Conservation (phyloP, 92 coral and sea anemone species). For the Parazoanthus atlanticus region DNA sequence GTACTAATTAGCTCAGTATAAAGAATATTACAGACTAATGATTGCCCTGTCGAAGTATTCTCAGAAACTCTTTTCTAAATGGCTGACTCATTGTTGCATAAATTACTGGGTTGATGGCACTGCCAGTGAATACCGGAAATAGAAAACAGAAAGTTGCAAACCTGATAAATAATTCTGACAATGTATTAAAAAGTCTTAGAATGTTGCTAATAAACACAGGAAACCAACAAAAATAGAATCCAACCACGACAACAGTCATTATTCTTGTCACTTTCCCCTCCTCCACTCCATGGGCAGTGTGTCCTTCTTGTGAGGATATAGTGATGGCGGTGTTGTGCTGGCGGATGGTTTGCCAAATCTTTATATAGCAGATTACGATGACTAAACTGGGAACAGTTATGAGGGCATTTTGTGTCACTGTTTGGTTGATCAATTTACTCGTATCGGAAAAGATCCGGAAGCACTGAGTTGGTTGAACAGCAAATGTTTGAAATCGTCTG, state of each 20-base stretch:
- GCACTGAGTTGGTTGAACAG: conserved; percentile 9
- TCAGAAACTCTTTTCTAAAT: conserved; percentile 14
- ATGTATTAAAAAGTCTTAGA: not conserved
- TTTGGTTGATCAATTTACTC: not conserved
- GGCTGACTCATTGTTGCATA: conserved; percentile 6
- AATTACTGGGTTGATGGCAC: conserved; percentile 16
- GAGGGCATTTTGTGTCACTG: not conserved
- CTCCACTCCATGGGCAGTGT: not conserved
- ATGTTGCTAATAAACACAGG: not conserved
- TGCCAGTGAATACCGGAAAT: not conserved
- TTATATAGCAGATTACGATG: conserved; percentile 2
- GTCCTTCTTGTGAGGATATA: not conserved
- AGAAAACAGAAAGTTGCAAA: not conserved
- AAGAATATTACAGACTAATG: no score
- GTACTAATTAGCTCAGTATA: no score
- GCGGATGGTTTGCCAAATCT: conserved; percentile 9
- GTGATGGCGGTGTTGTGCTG: not conserved
- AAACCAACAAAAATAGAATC: conserved; percentile 15
- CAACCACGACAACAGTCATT: conserved; percentile 5
- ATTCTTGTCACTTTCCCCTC: not conserved
- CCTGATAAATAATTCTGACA: not conserved
- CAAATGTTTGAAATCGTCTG: not conserved
- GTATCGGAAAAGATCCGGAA: not conserved
- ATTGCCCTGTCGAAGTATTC: not conserved
- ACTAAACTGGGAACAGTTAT: conserved; percentile 2